These are phyloP conservation scores for Tachina lurida DNA, from an alignment of 2,888 invertebrate genomes.

Conservation along the genomic window DNA sequence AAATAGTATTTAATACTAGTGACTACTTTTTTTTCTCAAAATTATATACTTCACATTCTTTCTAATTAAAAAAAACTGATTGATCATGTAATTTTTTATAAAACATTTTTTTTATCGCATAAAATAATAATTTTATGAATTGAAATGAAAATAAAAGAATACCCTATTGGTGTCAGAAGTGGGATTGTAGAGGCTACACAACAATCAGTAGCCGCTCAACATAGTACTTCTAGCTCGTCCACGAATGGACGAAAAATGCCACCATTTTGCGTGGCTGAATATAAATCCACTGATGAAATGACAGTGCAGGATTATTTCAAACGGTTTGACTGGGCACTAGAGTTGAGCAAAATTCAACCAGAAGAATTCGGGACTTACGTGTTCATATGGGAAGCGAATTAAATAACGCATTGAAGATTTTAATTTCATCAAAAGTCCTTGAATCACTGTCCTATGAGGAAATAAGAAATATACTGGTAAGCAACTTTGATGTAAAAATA, in stretches of 20 bases:
- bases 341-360: conserved; percentile 47
- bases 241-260: conserved; percentile 10
- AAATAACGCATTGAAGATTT: conserved; percentile 55
- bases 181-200: conserved; percentile 38
- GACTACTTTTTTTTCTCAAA: too few species aligned
- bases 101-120: too few species aligned
- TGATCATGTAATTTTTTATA: too few species aligned
- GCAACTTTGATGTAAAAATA: conserved; percentile 27
- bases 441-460: conserved; percentile 25
- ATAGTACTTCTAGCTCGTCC: not conserved
- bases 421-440: conserved; percentile 4
- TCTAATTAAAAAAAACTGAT: too few species aligned
- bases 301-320: conserved; percentile 63
- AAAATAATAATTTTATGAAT: too few species aligned
- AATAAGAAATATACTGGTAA: conserved; percentile 14
- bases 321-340: conserved; percentile 53
- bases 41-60: too few species aligned
- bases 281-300: conserved; percentile 16
- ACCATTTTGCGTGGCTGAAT: conserved; percentile 49
- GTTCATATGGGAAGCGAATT: conserved; percentile 66
- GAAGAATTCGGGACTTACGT: conserved; percentile 41
- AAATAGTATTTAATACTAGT: too few species aligned
- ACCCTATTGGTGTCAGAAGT: conserved; percentile 34
- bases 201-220: conserved; percentile 21
- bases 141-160: not conserved